These are phyloP conservation scores for Geophilus truncorum DNA, from an alignment of 2,888 invertebrate species.

Conservation along the genomic window DNA sequence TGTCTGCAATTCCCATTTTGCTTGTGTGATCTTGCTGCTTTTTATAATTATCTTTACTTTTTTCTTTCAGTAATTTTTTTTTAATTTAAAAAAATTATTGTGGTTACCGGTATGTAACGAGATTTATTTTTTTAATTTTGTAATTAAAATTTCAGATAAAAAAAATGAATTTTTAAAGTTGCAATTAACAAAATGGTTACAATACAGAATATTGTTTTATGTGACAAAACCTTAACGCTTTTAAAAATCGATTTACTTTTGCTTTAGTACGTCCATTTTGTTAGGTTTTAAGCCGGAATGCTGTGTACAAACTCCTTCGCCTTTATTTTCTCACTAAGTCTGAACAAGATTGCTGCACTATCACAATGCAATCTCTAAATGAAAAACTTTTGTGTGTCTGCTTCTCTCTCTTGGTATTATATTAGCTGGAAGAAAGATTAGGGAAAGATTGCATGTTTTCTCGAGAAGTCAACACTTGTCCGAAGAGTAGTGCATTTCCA, in stretches of 20 bases:
- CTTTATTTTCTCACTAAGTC: neutral
- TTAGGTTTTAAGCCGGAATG: neutral
- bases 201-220: no score
- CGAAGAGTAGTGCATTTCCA: slow-evolving; percentile 12
- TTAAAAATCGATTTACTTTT: neutral
- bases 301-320: neutral
- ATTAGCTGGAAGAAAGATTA: neutral
- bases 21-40: neutral
- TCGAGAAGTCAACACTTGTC: slow-evolving; percentile 15
- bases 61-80: no score
- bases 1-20: neutral
- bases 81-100: no score
- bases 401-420: neutral
- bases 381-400: neutral
- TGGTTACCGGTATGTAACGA: no score
- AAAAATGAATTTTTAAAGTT: no score
- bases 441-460: neutral
- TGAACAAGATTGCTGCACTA: neutral
- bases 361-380: neutral
- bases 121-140: no score
- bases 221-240: neutral
- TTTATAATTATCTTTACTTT: no score
- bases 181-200: no score
- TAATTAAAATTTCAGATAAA: no score
- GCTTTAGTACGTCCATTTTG: neutral